Conservation (phyloP, 2,113 vertebrate species). For the Grallaria varia region DNA sequence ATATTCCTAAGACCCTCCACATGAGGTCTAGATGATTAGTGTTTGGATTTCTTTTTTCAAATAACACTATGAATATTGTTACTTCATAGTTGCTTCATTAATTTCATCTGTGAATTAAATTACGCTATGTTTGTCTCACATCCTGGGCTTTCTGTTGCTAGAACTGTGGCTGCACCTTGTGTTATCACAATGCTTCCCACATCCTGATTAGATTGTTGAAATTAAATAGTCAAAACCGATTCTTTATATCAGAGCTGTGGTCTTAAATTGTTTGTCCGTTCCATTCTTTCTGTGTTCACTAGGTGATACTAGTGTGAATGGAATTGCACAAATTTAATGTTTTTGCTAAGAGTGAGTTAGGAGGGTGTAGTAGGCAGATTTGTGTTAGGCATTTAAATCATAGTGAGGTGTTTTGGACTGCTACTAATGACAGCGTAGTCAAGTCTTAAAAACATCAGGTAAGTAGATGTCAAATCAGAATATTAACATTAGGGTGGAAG, state of each 20-base stretch:
- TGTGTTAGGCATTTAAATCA: background rate
- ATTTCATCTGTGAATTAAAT: background rate
- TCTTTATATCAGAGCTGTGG: background rate
- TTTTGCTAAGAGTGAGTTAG: background rate
- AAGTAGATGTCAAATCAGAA: background rate
- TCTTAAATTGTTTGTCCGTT: constrained; percentile 14
- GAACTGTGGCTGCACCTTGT: background rate
- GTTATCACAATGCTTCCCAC: background rate
- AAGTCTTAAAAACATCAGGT: background rate
- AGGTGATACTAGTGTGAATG: background rate
- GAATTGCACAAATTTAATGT: background rate
- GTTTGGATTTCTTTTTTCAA: constrained; percentile 5
- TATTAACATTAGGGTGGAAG: background rate
- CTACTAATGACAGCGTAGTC: background rate
- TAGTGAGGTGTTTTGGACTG: background rate
- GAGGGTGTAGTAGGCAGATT: background rate
- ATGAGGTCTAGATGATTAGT: background rate
- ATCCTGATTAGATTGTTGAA: background rate
- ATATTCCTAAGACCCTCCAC: constrained; percentile 5
- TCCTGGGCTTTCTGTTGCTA: constrained; percentile 25
- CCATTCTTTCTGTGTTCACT: constrained; percentile 1
- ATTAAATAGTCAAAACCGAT: background rate
- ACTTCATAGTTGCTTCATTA: background rate
- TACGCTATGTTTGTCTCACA: background rate
- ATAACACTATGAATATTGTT: background rate